A percentile compares a stretch with the other conserved stretches of the same genome.
phyloP scores from a whole-genome alignment of 2,888 invertebrate genomes.

The Notodonta dromedarius region DNA sequence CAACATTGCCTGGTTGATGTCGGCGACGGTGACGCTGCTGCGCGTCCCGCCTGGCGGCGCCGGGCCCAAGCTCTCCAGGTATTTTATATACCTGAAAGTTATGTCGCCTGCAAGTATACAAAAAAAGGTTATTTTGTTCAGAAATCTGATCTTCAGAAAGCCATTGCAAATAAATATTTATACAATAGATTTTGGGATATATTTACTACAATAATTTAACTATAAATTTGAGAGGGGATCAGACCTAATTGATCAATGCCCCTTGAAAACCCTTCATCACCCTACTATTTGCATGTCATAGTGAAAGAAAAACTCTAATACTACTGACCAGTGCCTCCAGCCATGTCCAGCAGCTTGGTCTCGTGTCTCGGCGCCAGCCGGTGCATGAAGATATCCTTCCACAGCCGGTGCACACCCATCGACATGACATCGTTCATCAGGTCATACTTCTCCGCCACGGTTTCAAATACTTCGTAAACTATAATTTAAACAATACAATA shows the following conservation, averaged over 20 bases:
- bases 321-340: conserved; percentile 95
- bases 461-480: conserved; percentile 97
- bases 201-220: too few relatives aligned
- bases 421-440: conserved; percentile 99
- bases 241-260: too few relatives aligned
- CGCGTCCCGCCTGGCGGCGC: conserved; percentile 40
- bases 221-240: too few relatives aligned
- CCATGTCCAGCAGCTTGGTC: conserved; percentile 94
- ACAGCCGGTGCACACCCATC: conserved; percentile 95
- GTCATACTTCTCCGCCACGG: conserved; percentile 97
- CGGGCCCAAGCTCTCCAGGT: conserved; percentile 77
- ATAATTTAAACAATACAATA: conserved; percentile 41
- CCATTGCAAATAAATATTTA: too few relatives aligned
- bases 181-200: too few relatives aligned
- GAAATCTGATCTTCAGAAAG: too few relatives aligned
- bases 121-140: too few relatives aligned
- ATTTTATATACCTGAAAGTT: conserved; percentile 93
- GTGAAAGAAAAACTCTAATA: background rate
- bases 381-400: conserved; percentile 97
- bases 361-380: conserved; percentile 90
- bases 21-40: conserved; percentile 91
- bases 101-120: conserved; percentile 90
- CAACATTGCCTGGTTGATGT: conserved; percentile 97
- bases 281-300: too few relatives aligned
- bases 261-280: too few relatives aligned